A percentile compares a stretch with the other conserved stretches of the same genome.
Conservation (phyloP, 2,797 vertebrate species). For the Amniataba percoides region DNA sequence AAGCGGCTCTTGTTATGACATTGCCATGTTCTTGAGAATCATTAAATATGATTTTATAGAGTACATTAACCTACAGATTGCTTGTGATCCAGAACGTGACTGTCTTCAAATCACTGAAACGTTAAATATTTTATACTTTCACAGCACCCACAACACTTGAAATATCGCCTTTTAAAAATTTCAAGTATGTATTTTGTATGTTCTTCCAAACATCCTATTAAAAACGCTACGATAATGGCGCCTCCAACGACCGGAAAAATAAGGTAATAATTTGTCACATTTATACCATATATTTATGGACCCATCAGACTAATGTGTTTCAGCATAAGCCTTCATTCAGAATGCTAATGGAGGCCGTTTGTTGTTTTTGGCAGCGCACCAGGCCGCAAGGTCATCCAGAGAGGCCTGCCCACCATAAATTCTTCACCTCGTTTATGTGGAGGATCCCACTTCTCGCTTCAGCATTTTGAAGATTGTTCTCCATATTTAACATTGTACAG, state of each 20-base stretch:
- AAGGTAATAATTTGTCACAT: conserved; percentile 49
- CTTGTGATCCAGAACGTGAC: background rate
- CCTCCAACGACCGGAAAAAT: conserved; percentile 32
- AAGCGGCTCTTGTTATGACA: background rate
- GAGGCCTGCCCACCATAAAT: conserved; percentile 30
- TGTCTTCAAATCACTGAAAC: background rate
- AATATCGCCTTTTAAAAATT: background rate
- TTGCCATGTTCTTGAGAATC: background rate
- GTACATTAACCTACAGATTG: conserved; percentile 3
- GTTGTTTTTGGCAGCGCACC: conserved; percentile 66
- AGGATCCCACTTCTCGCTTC: conserved; percentile 11
- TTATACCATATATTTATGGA: conserved; percentile 59
- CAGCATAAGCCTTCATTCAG: conserved; percentile 56
- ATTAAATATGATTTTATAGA: background rate
- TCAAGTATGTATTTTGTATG: background rate
- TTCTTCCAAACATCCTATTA: conserved; percentile 25
- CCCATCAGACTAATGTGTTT: conserved; percentile 60
- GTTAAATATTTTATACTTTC: background rate
- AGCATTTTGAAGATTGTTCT: background rate
- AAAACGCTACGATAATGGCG: background rate
- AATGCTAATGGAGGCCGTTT: conserved; percentile 65
- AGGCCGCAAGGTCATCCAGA: conserved; percentile 58
- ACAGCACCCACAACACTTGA: background rate
- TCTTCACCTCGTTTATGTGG: conserved; percentile 46
- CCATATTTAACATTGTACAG: background rate